phyloP scores from a whole-genome alignment of 2,113 vertebrate genomes.

The Saccopteryx leptura region DNA sequence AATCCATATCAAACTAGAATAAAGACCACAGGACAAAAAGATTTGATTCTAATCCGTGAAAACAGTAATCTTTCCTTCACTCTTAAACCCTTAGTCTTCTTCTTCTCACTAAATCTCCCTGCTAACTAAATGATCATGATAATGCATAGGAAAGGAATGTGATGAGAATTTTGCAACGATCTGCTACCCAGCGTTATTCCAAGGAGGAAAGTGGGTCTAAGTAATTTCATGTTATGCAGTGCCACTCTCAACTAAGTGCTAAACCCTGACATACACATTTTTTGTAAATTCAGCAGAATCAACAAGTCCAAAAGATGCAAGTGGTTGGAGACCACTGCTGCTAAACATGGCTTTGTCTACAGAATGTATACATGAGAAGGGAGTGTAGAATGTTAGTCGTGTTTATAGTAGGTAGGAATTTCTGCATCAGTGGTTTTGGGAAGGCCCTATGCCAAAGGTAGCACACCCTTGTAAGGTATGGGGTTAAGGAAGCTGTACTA shows the following conservation, averaged over 20 bases:
- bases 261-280: slow-evolving; percentile 31
- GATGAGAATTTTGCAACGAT: slow-evolving; percentile 31
- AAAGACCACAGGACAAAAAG: slow-evolving; percentile 50
- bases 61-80: slow-evolving; percentile 47
- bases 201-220: slow-evolving; percentile 3
- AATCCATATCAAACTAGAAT: slow-evolving; percentile 20
- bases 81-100: slow-evolving; percentile 20
- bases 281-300: slow-evolving; percentile 57
- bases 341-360: slow-evolving; percentile 28
- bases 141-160: slow-evolving; percentile 16
- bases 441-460: not conserved
- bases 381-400: not conserved
- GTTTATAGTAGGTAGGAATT: slow-evolving; percentile 4
- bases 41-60: slow-evolving; percentile 37
- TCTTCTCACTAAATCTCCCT: not conserved
- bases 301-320: slow-evolving; percentile 35
- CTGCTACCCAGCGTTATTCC: slow-evolving; percentile 35
- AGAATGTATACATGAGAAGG: not conserved
- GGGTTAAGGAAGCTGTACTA: slow-evolving; percentile 11
- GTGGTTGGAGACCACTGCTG: not conserved
- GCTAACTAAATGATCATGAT: slow-evolving; percentile 29
- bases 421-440: not conserved
- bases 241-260: slow-evolving; percentile 1
- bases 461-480: not conserved
- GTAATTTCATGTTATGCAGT: slow-evolving; percentile 36